phyloP scores from a whole-genome alignment of 1,140 invertebrate species.

The Lanistes nyassanus region DNA sequence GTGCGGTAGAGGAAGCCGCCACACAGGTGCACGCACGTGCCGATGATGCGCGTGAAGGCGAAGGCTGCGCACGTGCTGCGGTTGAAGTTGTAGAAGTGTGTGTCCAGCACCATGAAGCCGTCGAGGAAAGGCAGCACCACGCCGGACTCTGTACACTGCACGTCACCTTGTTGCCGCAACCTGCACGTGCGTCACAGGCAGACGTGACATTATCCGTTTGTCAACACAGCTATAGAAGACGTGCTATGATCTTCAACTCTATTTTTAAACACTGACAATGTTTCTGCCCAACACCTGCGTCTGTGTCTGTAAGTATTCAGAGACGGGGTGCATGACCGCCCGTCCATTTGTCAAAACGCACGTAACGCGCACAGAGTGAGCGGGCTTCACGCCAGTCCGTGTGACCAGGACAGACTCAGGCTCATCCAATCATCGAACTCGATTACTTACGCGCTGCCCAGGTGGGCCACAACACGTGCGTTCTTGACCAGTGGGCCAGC shows the following conservation, averaged over 20 bases:
- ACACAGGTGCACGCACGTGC: constrained; percentile 42
- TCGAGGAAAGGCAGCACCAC: constrained; percentile 51
- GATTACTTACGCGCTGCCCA: constrained; percentile 6
- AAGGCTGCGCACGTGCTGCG: constrained; percentile 39
- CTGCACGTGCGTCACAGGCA: no score
- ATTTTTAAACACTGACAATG: no score
- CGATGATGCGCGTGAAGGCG: constrained; percentile 40
- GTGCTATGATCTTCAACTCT: no score
- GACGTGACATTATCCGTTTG: no score
- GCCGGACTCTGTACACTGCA: constrained; percentile 35
- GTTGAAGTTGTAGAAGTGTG: constrained; percentile 52
- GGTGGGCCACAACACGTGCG: constrained; percentile 39
- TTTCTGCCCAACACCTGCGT: no score
- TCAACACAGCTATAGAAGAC: no score
- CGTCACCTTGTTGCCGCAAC: constrained; percentile 4
- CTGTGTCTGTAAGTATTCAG: no score
- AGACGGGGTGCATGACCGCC: no score
- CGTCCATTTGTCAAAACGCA: no score
- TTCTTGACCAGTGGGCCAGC: constrained; percentile 41
- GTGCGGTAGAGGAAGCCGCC: constrained; percentile 43
- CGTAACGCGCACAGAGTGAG: no score
- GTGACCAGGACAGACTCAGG: no score
- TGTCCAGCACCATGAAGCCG: constrained; percentile 40
- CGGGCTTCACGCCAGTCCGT: no score
- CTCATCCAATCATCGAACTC: not conserved